These are phyloP conservation scores for Illadopsis cleaveri DNA, from an alignment of 2,113 vertebrate genomes.

Conservation along the genomic window DNA sequence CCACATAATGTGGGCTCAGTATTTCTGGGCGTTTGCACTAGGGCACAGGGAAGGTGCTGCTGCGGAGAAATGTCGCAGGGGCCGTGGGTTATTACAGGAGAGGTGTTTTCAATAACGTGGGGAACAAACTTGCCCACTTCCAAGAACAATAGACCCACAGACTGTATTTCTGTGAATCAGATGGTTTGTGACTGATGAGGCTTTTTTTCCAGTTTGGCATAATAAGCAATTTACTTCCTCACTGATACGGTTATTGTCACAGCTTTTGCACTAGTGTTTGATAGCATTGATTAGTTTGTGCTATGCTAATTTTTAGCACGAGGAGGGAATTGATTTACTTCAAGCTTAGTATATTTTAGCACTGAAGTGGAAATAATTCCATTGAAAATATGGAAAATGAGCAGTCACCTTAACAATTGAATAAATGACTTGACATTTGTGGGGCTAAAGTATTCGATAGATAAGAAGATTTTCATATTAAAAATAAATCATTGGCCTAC, in stretches of 20 bases:
- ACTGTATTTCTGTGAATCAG: conserved; percentile 54
- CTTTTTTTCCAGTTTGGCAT: conserved; percentile 50
- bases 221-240: conserved; percentile 71
- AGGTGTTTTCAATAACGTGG: accelerated
- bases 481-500: conserved; percentile 79
- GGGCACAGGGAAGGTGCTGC: not conserved
- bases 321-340: conserved; percentile 76
- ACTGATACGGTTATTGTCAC: conserved; percentile 68
- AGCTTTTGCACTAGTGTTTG: conserved; percentile 62
- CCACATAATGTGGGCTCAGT: accelerated
- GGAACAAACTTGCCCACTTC: not conserved
- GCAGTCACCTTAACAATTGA: conserved; percentile 77
- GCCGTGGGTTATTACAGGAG: not conserved
- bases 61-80: not conserved
- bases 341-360: conserved; percentile 79
- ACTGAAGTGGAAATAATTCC: conserved; percentile 80
- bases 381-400: conserved; percentile 78
- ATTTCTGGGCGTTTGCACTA: not conserved
- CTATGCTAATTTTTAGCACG: conserved; percentile 59
- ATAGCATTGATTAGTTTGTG: conserved; percentile 59
- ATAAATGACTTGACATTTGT: conserved; percentile 85
- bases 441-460: conserved; percentile 76
- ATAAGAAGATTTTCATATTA: conserved; percentile 77
- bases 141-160: conserved; percentile 1
- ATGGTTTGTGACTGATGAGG: conserved; percentile 55